phyloP scores from a whole-genome alignment of 2,797 vertebrate genomes.

The Hydrolagus colliei region DNA sequence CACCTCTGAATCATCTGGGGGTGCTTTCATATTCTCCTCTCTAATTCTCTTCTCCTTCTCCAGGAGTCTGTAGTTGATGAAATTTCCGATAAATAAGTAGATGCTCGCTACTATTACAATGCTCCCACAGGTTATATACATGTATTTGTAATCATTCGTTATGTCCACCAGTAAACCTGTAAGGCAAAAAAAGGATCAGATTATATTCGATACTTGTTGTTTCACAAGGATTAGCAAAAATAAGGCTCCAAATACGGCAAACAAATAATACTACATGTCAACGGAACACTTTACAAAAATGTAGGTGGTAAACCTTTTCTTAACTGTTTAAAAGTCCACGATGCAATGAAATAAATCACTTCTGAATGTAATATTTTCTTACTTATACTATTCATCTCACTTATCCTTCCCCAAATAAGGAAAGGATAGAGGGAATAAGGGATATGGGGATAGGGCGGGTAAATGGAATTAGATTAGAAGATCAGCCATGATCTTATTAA shows the following conservation, averaged over 20 bases:
- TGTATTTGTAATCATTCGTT: slow-evolving; percentile 80
- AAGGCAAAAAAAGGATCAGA: slow-evolving; percentile 45
- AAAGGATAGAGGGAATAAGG: too few relatives aligned
- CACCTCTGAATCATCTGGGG: slow-evolving; percentile 40
- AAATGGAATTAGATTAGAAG: too few relatives aligned
- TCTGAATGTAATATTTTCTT: too few relatives aligned
- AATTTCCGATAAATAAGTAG: slow-evolving; percentile 89
- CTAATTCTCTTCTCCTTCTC: slow-evolving; percentile 69
- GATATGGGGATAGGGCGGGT: too few relatives aligned
- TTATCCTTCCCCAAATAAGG: too few relatives aligned
- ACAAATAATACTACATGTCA: too few relatives aligned
- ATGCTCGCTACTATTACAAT: slow-evolving; percentile 75
- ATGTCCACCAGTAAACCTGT: slow-evolving; percentile 85
- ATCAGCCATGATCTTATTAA: too few relatives aligned
- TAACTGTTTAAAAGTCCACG: neutral
- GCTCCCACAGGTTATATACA: slow-evolving; percentile 82
- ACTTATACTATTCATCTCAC: too few relatives aligned
- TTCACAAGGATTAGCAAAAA: neutral
- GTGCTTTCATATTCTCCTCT: slow-evolving; percentile 55
- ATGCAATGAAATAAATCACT: neutral
- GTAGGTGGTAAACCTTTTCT: neutral
- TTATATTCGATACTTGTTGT: neutral
- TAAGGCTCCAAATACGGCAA: neutral
- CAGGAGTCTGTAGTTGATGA: slow-evolving; percentile 84
- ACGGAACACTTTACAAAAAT: too few relatives aligned